These are phyloP conservation scores for Montipora capitata DNA, from an alignment of 92 coral and sea anemone genomes.

Conservation along the genomic window DNA sequence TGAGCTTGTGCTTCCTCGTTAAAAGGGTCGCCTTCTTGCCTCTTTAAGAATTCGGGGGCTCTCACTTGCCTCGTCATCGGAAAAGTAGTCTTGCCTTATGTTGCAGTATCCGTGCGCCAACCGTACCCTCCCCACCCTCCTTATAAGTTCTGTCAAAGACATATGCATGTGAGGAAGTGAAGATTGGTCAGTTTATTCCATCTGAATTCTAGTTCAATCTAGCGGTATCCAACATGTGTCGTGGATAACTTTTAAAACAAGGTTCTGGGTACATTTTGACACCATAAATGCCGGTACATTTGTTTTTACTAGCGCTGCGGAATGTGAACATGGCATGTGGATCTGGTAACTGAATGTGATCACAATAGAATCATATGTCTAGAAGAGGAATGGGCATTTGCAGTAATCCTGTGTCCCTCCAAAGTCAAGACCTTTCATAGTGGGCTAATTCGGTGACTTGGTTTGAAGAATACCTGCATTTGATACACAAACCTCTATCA, in stretches of 20 bases:
- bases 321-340: slow-evolving; percentile 54
- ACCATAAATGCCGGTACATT: slow-evolving; percentile 45
- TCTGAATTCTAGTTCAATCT: too few species aligned
- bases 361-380: slow-evolving; percentile 25
- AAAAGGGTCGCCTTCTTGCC: slow-evolving; percentile 24
- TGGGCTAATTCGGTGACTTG: slow-evolving; percentile 22
- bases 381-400: slow-evolving; percentile 12
- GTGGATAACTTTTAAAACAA: slow-evolving; percentile 40
- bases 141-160: too few species aligned
- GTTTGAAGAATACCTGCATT: slow-evolving; percentile 39
- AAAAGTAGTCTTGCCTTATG: slow-evolving; percentile 36
- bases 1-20: slow-evolving; percentile 21
- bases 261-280: slow-evolving; percentile 47
- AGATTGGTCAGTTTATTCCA: too few species aligned
- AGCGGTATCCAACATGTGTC: too few species aligned
- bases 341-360: slow-evolving; percentile 43
- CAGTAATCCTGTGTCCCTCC: slow-evolving; percentile 4
- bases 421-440: background rate
- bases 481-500: slow-evolving; percentile 33
- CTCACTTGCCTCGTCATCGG: slow-evolving; percentile 20
- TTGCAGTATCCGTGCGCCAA: background rate
- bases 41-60: slow-evolving; percentile 3
- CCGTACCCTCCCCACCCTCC: too few species aligned
- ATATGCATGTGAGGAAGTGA: too few species aligned
- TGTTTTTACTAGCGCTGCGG: background rate